These are phyloP conservation scores for Neofelis nebulosa DNA, from an alignment of 2,113 vertebrate species.

Conservation along the genomic window DNA sequence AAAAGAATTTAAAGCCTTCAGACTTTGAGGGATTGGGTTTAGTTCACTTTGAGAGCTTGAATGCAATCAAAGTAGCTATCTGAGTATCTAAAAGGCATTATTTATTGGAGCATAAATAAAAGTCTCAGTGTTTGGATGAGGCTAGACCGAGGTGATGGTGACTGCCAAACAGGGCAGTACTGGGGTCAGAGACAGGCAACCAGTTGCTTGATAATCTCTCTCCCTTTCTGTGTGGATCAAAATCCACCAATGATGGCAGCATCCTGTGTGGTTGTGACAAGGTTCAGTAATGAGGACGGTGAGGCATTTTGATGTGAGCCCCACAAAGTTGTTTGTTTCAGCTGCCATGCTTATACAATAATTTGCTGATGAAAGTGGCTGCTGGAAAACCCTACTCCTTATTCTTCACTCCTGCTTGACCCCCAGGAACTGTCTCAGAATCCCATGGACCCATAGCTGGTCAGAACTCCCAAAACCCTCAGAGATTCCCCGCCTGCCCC, in stretches of 20 bases:
- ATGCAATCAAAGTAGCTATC: constrained; percentile 30
- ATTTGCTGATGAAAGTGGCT: background rate
- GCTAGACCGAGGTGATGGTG: background rate
- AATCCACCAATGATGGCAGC: background rate
- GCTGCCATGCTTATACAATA: background rate
- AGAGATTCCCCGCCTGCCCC: background rate
- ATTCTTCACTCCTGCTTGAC: background rate
- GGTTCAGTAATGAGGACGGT: background rate
- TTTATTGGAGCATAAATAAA: constrained; percentile 38
- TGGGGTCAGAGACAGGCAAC: background rate
- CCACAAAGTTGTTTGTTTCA: background rate
- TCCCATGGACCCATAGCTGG: background rate
- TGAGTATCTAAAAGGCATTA: background rate
- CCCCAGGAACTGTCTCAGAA: background rate
- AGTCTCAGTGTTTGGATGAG: background rate
- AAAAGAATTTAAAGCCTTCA: constrained; percentile 55
- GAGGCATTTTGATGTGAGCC: background rate
- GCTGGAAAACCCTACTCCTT: background rate
- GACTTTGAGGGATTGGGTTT: constrained; percentile 15
- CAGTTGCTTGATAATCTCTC: background rate
- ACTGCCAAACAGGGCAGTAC: background rate
- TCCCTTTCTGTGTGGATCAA: background rate
- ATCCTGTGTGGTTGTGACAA: background rate
- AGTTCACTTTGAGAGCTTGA: constrained; percentile 22
- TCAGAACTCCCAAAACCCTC: background rate